Base-by-base conservation (phyloP, 2,113 vertebrate species). In the Ochotona princeps region DNA sequence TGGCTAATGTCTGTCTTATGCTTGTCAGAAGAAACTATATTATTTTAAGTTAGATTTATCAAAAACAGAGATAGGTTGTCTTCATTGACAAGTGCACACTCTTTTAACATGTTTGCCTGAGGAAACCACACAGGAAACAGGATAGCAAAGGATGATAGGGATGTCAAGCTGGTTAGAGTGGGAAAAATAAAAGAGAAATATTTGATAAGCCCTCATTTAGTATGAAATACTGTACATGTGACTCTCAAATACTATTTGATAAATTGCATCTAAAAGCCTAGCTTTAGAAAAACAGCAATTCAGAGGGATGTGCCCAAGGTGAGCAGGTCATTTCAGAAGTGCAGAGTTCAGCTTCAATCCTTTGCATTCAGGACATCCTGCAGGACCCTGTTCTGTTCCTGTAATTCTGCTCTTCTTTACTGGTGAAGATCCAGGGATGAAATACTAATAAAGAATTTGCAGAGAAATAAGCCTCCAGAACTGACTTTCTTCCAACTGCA, bases 381-480 rank as follows among this genome's bases (percentile, higher is more conserved):
- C 63, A 30, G 35, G 8, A 67, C 80, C 44, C 66, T 83, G 4
- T 75, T 49, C 15, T 23, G 21, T 32, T 76, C 49, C 60, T 81
- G 44, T 44, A 61, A 78, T 61, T 86, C 74, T 30, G 5, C 25
- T 14, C 8, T 9, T 61, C 65, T 89, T 86, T 61, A 80, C 20
- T 51, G 38, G 49, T 70, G 1, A 12, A 93, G 76, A 86, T 32
- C 49, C 65, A 69, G 44, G 28, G 35, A 83, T 61, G n/a, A 78
- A 96, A 92, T 92, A 23, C 38, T 93, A 83, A 92, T 79, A 78
- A 96, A 57, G 63, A 83, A 76, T 93, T 49, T 78, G 11, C 57
- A 91, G 60, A 75, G 20, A 72, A 90, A 92, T 54, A 96, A 47
- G 23, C 49, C 75, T 79, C 60, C 28, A 86, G 90, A 92, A 87